Conservation (phyloP, 2,888 invertebrate species). For the Cyaniris semiargus region DNA sequence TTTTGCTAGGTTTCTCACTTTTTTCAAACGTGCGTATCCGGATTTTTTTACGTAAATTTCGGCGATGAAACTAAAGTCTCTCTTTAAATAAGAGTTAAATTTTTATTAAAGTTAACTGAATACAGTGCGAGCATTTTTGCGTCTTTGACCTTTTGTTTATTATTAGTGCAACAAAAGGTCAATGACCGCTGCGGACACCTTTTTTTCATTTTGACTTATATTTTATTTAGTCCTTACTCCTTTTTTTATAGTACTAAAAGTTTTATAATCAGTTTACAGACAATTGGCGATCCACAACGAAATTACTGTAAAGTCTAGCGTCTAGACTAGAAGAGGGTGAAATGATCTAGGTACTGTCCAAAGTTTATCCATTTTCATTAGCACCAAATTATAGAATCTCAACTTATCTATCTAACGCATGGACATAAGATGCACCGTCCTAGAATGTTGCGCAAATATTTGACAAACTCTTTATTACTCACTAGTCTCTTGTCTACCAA, state of each 20-base stretch:
- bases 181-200: not conserved
- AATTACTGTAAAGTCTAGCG: not conserved
- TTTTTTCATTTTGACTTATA: not conserved
- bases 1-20: too few relatives aligned
- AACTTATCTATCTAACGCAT: not conserved
- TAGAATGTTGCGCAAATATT: too few relatives aligned
- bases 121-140: too few relatives aligned
- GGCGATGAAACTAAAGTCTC: not conserved
- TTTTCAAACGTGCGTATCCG: not conserved
- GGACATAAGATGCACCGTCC: not conserved
- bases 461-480: too few relatives aligned
- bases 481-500: too few relatives aligned
- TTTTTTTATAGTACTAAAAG: not conserved
- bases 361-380: not conserved
- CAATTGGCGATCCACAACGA: not conserved
- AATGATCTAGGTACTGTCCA: constrained; percentile 3
- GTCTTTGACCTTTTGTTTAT: too few relatives aligned
- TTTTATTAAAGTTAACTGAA: too few relatives aligned
- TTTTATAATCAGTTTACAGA: not conserved
- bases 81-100: not conserved
- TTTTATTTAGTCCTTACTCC: not conserved
- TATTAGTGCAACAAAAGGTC: too few relatives aligned
- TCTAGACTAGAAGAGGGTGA: not conserved
- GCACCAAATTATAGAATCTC: not conserved
- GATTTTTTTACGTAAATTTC: not conserved